A percentile compares a stretch with the other conserved stretches of the same genome.
These are phyloP conservation scores for Euzophera pinguis DNA, from an alignment of 2,888 invertebrate genomes.

Conservation along the genomic window DNA sequence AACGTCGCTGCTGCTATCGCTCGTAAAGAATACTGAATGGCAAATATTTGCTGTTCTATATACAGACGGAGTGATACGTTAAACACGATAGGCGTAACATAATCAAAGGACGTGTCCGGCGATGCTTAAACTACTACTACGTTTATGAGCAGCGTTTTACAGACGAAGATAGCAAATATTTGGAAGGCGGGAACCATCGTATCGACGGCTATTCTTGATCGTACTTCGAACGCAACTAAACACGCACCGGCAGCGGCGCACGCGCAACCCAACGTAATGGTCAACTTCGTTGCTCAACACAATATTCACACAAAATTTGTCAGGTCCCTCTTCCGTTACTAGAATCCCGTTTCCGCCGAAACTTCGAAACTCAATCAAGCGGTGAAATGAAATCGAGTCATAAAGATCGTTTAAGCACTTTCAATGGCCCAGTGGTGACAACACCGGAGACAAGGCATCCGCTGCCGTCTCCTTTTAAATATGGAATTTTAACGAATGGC, in stretches of 20 bases:
- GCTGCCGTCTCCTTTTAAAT: conserved; percentile 62
- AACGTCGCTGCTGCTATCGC: conserved; percentile 42
- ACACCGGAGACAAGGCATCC: conserved; percentile 71
- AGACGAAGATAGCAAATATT: conserved; percentile 37
- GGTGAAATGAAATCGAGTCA: conserved; percentile 52
- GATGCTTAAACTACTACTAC: conserved; percentile 48
- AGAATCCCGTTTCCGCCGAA: conserved; percentile 61
- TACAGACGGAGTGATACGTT: conserved; percentile 38
- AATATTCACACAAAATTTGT: conserved; percentile 53
- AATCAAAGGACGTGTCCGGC: conserved; percentile 40
- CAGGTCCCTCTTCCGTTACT: conserved; percentile 58
- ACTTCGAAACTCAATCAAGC: conserved; percentile 62
- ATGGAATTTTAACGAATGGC: conserved; percentile 60
- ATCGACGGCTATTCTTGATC: conserved; percentile 70
- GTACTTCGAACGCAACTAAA: conserved; percentile 71
- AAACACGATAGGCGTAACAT: conserved; percentile 34
- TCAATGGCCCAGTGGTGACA: conserved; percentile 58
- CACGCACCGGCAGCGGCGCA: conserved; percentile 49
- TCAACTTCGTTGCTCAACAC: conserved; percentile 41
- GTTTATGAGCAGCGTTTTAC: conserved; percentile 44
- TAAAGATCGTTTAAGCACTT: conserved; percentile 47
- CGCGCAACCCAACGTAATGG: conserved; percentile 63
- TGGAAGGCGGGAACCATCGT: conserved; percentile 48
- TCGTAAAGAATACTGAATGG: conserved; percentile 44
- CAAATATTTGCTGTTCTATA: conserved; percentile 43